Conservation (phyloP, 2,888 invertebrate genomes). For the Molanna angustata region DNA sequence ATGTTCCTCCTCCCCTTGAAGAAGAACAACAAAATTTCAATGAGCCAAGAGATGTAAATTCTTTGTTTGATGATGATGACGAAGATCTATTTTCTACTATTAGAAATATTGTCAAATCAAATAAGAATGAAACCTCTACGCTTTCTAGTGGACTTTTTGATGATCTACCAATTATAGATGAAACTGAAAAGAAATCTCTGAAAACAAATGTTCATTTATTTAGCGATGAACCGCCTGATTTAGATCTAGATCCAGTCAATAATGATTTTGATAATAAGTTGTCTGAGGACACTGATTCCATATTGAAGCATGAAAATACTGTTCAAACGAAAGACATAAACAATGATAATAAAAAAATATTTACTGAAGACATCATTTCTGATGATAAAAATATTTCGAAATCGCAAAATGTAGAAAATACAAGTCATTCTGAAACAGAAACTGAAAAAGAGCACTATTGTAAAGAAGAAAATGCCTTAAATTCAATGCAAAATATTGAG, state of each 20-base stretch:
- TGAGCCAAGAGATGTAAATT: conserved; percentile 21
- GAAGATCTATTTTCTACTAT: conserved; percentile 41
- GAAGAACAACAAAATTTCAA: conserved; percentile 2
- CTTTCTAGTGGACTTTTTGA: conserved; percentile 14
- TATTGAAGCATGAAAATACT: too few relatives aligned
- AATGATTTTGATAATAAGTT: too few relatives aligned
- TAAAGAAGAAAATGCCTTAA: too few relatives aligned
- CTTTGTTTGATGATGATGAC: conserved; percentile 43
- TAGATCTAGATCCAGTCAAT: conserved; percentile 9
- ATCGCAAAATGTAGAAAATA: too few relatives aligned
- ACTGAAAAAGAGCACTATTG: too few relatives aligned
- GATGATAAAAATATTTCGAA: too few relatives aligned
- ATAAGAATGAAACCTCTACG: conserved; percentile 1
- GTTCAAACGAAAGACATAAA: too few relatives aligned
- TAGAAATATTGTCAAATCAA: conserved; percentile 12
- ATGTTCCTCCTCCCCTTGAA: conserved; percentile 21
- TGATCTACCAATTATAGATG: conserved; percentile 6
- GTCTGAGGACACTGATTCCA: too few relatives aligned
- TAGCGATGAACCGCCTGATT: conserved; percentile 32
- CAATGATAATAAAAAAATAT: too few relatives aligned
- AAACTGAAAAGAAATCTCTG: background rate
- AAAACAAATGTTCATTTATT: conserved; percentile 25
- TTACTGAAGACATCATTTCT: too few relatives aligned
- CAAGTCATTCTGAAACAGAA: too few relatives aligned
- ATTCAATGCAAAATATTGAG: too few relatives aligned